phyloP scores from a whole-genome alignment of 2,113 vertebrate species.

The Malaclemys terrapin region DNA sequence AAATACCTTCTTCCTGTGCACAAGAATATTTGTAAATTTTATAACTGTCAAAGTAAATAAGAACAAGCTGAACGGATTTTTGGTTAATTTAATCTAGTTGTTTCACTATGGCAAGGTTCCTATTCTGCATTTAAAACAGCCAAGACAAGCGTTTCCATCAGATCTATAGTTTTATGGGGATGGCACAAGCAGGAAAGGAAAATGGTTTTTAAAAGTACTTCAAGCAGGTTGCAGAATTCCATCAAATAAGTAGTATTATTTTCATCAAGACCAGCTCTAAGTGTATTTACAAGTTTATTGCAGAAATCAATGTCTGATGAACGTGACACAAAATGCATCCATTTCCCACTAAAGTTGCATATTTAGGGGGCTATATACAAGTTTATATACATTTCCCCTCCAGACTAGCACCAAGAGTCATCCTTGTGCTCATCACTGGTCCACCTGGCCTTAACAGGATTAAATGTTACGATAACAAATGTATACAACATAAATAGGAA shows the following conservation, averaged over 20 bases:
- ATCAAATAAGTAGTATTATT: background rate
- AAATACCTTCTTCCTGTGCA: slow-evolving; percentile 33
- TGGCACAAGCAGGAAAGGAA: background rate
- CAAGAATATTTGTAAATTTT: slow-evolving; percentile 26
- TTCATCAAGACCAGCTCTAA: background rate
- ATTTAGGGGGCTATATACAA: background rate
- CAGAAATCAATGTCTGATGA: background rate
- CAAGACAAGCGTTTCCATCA: background rate
- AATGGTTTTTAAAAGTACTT: background rate
- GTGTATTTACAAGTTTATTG: background rate
- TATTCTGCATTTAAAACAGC: background rate
- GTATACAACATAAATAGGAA: background rate
- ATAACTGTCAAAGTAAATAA: background rate
- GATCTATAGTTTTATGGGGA: background rate
- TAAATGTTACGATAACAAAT: background rate
- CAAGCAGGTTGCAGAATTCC: background rate
- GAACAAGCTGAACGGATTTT: background rate
- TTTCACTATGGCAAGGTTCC: background rate
- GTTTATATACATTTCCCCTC: too few species aligned
- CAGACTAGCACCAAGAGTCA: background rate
- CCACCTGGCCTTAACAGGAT: background rate
- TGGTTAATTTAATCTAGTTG: background rate
- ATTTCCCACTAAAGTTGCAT: background rate
- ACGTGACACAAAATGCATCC: background rate
- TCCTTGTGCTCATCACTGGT: background rate